Evolutionary conservation across 2,113 vertebrate genomes (phyloP).

Genomic region (Gopherus evgoodei): DNA sequence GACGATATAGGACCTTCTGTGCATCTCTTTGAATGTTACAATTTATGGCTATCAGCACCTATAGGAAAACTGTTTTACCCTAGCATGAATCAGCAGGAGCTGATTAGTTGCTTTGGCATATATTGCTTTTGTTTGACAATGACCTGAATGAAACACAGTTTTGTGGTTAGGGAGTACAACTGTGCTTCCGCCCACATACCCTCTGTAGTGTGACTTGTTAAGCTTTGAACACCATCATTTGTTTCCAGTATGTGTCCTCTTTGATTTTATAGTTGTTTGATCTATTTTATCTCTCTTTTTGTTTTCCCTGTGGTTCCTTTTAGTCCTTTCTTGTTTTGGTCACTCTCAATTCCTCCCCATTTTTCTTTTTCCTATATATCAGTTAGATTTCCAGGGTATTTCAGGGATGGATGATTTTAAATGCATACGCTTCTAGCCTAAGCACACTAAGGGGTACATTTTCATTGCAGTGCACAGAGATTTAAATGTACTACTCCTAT

Average conservation of each 20-base stretch:
- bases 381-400: slow-evolving; percentile 12
- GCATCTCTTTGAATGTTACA: neutral
- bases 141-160: slow-evolving; percentile 24
- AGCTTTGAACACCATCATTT: slow-evolving; percentile 27
- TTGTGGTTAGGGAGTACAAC: neutral
- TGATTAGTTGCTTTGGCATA: neutral
- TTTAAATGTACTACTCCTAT: slow-evolving; percentile 4
- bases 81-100: neutral
- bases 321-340: neutral
- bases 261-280: slow-evolving; percentile 39
- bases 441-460: slow-evolving; percentile 12
- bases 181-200: neutral
- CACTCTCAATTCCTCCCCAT: neutral
- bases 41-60: neutral
- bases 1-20: neutral
- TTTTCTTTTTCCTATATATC: neutral
- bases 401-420: slow-evolving; percentile 41
- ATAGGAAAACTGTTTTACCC: neutral
- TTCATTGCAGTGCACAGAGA: neutral
- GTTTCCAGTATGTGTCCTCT: neutral
- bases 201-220: neutral
- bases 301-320: neutral
- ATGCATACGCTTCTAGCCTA: slow-evolving; percentile 13
- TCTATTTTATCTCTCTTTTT: slow-evolving; percentile 1
- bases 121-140: neutral